These are phyloP conservation scores for Netelia virgata DNA, from an alignment of 2,888 invertebrate species.

Conservation along the genomic window DNA sequence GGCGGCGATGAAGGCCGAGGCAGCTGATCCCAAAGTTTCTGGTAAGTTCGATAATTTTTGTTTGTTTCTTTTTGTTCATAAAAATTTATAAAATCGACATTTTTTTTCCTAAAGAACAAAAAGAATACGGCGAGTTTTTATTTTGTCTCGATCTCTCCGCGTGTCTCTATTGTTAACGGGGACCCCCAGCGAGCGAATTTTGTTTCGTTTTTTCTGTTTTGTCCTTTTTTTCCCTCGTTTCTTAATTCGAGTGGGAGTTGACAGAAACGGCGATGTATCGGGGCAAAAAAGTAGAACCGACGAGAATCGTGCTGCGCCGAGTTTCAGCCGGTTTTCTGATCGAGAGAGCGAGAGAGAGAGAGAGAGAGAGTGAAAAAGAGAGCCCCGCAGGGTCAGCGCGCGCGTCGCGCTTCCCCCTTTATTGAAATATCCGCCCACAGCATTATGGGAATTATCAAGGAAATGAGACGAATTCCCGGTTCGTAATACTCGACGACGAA, in stretches of 20 bases:
- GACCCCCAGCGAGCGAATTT: not conserved
- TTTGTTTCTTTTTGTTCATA: conserved; percentile 51
- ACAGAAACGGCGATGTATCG: conserved; percentile 43
- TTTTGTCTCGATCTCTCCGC: conserved; percentile 22
- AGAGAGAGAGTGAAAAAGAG: conserved; percentile 39
- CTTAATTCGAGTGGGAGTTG: not conserved
- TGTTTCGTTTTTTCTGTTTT: not conserved
- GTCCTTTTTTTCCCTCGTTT: too few species aligned
- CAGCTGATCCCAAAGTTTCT: conserved; percentile 84
- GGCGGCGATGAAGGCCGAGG: conserved; percentile 83
- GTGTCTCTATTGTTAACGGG: conserved; percentile 9
- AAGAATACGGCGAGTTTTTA: not conserved
- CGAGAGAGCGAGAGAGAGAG: conserved; percentile 25
- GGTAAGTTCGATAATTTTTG: conserved; percentile 81
- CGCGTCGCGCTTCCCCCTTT: conserved; percentile 79
- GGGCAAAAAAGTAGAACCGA: conserved; percentile 64
- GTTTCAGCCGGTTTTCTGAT: conserved; percentile 64
- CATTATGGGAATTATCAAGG: conserved; percentile 84
- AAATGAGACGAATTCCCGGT: conserved; percentile 80
- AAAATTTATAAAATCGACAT: conserved; percentile 72
- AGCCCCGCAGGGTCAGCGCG: conserved; percentile 58
- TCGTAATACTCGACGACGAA: conserved; percentile 34
- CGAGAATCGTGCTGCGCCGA: conserved; percentile 73
- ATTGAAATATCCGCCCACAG: conserved; percentile 85
- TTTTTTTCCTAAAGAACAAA: conserved; percentile 68